Evolutionary conservation across 2,113 vertebrate genomes (phyloP).

Genomic region (Dasyornis broadbenti): DNA sequence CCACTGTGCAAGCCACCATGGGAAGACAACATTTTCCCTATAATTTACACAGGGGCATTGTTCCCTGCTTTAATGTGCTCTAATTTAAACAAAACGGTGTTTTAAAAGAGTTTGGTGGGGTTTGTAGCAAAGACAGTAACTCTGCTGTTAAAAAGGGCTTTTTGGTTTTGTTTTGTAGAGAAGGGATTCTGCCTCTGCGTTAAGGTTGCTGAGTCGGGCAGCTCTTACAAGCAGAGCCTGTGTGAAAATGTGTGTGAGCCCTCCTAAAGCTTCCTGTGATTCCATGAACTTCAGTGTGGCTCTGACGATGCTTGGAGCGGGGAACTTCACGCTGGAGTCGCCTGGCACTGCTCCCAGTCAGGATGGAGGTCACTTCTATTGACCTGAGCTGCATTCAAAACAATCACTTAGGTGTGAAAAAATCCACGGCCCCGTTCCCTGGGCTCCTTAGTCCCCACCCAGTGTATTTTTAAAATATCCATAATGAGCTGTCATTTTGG

Average conservation of each 20-base stretch:
- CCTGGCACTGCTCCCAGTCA: neutral
- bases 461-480: neutral
- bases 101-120: neutral
- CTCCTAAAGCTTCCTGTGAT: neutral
- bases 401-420: conserved; percentile 24
- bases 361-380: neutral
- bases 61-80: neutral
- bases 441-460: neutral
- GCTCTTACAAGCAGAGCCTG: neutral
- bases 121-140: neutral
- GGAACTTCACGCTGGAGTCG: fast-evolving
- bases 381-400: neutral
- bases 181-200: neutral
- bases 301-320: neutral
- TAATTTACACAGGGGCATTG: neutral
- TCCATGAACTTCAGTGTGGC: neutral
- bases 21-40: neutral
- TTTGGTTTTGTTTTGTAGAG: neutral
- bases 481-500: conserved; percentile 33
- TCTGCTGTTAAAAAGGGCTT: neutral
- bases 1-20: neutral
- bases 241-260: fast-evolving
- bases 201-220: neutral
- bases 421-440: neutral
- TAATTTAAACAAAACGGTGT: neutral